Evolutionary conservation across 2,797 vertebrate species (phyloP).

Genomic region (Podargus strigoides): DNA sequence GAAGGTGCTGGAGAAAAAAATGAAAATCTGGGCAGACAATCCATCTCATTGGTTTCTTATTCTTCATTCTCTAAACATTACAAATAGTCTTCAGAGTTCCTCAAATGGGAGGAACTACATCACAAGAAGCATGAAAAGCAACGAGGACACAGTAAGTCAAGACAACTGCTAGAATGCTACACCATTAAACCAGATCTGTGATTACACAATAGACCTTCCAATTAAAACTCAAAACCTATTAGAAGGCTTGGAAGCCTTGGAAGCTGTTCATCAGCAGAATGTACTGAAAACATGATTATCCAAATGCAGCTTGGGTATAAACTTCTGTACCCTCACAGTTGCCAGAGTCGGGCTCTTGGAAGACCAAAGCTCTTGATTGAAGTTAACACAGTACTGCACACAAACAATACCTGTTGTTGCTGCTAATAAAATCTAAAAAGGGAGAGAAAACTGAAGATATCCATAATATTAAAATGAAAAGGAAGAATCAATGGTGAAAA

Average conservation of each 20-base stretch:
- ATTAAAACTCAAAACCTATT: neutral
- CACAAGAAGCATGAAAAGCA: neutral
- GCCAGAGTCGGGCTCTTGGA: neutral
- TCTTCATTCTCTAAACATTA: neutral
- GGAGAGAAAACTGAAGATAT: neutral
- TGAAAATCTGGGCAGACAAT: neutral
- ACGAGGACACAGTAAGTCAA: neutral
- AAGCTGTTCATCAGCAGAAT: neutral
- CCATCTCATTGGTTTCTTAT: neutral
- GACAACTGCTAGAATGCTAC: neutral
- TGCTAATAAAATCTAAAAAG: neutral
- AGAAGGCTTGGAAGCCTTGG: neutral
- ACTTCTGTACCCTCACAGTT: neutral
- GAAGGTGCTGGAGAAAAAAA: neutral
- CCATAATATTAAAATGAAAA: neutral
- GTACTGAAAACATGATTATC: neutral
- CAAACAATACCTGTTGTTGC: neutral
- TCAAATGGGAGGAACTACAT: neutral
- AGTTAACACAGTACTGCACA: neutral
- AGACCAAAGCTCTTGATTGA: neutral
- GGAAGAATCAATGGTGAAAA: neutral
- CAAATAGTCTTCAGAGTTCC: neutral
- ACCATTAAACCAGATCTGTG: neutral
- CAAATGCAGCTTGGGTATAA: neutral
- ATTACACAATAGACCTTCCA: neutral